Evolutionary conservation across 2,113 vertebrate species (phyloP).

Genomic region (Salvator merianae): DNA sequence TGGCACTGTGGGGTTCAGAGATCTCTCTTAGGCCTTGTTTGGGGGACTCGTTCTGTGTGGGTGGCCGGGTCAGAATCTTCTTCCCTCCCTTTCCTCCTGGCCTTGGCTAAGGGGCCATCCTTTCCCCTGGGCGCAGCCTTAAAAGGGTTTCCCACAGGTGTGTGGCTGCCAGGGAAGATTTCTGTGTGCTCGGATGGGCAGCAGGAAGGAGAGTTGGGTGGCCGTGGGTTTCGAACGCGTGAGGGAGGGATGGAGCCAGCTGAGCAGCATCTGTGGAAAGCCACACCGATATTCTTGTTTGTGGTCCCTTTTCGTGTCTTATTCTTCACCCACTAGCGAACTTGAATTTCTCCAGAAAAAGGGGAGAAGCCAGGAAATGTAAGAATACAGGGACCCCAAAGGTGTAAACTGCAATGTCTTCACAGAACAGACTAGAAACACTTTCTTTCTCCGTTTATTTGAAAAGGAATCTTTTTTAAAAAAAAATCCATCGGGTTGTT

Average conservation of each 20-base stretch:
- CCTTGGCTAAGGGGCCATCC: no score
- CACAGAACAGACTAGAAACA: background rate
- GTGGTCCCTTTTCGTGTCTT: background rate
- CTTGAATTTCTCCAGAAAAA: background rate
- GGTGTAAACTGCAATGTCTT: background rate
- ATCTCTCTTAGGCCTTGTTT: background rate
- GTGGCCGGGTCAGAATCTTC: no score
- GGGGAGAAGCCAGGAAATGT: background rate
- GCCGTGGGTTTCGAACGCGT: background rate
- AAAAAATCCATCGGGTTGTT: background rate
- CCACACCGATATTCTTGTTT: background rate
- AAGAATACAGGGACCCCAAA: no score
- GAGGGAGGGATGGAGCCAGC: no score
- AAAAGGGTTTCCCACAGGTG: background rate
- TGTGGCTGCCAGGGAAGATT: background rate
- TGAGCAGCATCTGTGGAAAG: background rate
- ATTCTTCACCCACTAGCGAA: background rate
- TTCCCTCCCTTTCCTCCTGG: no score
- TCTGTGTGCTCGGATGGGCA: background rate
- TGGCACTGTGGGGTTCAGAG: background rate
- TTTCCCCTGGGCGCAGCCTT: background rate
- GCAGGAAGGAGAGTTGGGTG: background rate
- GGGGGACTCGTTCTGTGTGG: background rate
- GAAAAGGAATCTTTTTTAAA: background rate
- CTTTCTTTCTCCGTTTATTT: background rate